These are phyloP conservation scores for Eurystomus gularis DNA, from an alignment of 2,113 vertebrate species.

Conservation along the genomic window DNA sequence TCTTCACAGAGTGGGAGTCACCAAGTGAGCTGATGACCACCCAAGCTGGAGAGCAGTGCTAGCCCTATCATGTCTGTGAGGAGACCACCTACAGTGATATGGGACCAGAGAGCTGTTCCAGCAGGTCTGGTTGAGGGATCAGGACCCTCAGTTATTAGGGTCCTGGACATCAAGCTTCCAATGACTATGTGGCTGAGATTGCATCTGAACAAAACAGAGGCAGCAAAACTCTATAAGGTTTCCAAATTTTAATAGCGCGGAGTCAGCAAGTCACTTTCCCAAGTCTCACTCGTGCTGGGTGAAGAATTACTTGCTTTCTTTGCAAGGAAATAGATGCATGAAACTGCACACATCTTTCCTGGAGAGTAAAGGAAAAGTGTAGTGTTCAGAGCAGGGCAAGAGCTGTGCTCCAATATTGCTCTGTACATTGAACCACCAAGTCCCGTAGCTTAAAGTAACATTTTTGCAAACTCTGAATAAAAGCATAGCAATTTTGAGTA, in stretches of 20 bases:
- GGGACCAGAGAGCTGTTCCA: conserved; percentile 2
- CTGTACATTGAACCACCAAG: neutral
- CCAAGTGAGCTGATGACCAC: neutral
- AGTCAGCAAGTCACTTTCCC: conserved; percentile 36
- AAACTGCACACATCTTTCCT: conserved; percentile 32
- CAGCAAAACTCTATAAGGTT: neutral
- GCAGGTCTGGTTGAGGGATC: neutral
- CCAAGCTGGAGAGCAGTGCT: neutral
- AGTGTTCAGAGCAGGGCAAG: conserved; percentile 15
- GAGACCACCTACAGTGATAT: neutral
- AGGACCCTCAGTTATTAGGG: neutral
- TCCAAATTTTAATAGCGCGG: neutral
- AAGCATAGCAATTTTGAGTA: conserved; percentile 22
- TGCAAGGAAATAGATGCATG: conserved; percentile 51
- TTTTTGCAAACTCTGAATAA: conserved; percentile 19
- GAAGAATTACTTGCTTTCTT: conserved; percentile 43
- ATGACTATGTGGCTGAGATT: neutral
- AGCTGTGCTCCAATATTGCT: neutral
- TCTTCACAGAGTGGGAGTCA: conserved; percentile 14
- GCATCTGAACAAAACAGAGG: conserved; percentile 33
- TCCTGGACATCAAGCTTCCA: neutral
- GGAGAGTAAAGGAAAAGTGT: conserved; percentile 43
- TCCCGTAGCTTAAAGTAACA: neutral
- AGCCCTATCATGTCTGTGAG: neutral
- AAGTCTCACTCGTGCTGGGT: conserved; percentile 29